phyloP scores from a whole-genome alignment of 2,888 invertebrate species.

The Leptodirus hochenwartii region DNA sequence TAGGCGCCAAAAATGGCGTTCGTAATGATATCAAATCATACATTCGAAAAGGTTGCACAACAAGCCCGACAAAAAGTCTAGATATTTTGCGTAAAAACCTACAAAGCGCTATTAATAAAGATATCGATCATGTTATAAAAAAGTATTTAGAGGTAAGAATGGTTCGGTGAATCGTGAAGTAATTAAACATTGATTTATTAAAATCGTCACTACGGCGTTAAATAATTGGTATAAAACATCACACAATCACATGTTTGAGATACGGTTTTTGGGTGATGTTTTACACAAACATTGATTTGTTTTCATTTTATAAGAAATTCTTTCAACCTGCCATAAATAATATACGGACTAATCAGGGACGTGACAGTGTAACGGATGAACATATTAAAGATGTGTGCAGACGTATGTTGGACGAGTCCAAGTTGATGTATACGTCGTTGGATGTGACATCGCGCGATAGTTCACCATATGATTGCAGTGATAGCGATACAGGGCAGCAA shows the following conservation, averaged over 20 bases:
- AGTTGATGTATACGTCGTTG: conserved; percentile 43
- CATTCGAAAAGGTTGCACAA: conserved; percentile 29
- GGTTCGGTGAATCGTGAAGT: no score
- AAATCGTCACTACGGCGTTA: conserved; percentile 7
- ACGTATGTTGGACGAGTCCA: conserved; percentile 63
- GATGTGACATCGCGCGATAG: conserved; percentile 28
- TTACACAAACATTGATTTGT: conserved; percentile 2
- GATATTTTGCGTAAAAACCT: conserved; percentile 58
- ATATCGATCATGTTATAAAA: conserved; percentile 57
- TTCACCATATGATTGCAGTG: conserved; percentile 35
- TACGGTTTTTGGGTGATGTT: conserved; percentile 7
- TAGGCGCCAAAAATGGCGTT: conserved; percentile 37
- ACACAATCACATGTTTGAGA: no score
- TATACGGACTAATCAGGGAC: conserved; percentile 55
- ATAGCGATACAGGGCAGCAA: conserved; percentile 33
- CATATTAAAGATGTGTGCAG: conserved; percentile 55
- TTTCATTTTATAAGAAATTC: conserved; percentile 60
- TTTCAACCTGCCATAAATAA: conserved; percentile 65
- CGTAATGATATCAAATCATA: conserved; percentile 20
- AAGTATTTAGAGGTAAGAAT: conserved; percentile 51
- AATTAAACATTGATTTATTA: no score
- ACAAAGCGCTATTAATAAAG: conserved; percentile 59
- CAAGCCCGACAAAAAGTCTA: conserved; percentile 52
- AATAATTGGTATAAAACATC: conserved; percentile 2
- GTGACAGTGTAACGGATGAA: conserved; percentile 56